Percentiles rank a stretch among this genome's conserved stretches.
Evolutionary conservation across 2,888 invertebrate genomes (phyloP).

Genomic region (Drosophila dives): DNA sequence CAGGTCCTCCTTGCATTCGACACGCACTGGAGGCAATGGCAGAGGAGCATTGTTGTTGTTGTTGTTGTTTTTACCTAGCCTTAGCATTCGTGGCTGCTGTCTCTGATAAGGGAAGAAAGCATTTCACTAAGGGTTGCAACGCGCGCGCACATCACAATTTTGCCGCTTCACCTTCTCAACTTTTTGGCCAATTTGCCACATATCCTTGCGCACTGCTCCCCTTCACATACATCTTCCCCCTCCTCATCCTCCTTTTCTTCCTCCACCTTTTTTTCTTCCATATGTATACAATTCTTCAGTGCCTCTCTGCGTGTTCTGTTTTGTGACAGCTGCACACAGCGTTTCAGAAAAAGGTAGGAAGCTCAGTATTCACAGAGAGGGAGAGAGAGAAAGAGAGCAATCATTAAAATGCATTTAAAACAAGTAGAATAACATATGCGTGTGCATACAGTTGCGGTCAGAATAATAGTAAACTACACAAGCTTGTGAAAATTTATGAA

Average conservation of each 20-base stretch:
- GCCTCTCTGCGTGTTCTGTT: background rate
- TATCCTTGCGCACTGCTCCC: background rate
- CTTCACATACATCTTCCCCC: too few relatives aligned
- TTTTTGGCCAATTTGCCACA: constrained; percentile 22
- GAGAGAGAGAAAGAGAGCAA: background rate
- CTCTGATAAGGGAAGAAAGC: constrained; percentile 63
- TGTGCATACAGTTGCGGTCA: background rate
- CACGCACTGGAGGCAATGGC: constrained; percentile 41
- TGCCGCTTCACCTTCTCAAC: constrained; percentile 12
- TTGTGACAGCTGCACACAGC: constrained; percentile 24
- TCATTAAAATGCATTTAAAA: constrained; percentile 10
- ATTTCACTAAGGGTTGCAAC: constrained; percentile 59
- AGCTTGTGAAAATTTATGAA: background rate
- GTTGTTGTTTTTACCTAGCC: constrained; percentile 22
- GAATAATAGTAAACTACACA: background rate
- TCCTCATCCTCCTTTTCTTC: background rate
- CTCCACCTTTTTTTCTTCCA: background rate
- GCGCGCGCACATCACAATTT: constrained; percentile 10
- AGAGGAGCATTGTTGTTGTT: constrained; percentile 10
- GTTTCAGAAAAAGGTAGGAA: constrained; percentile 20
- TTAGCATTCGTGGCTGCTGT: constrained; percentile 6
- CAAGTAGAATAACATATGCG: background rate
- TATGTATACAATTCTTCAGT: constrained; percentile 5
- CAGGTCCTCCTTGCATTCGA: constrained; percentile 41
- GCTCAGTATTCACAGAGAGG: constrained; percentile 7